These are phyloP conservation scores for Aromia moschata DNA, from an alignment of 2,888 invertebrate species.

Conservation along the genomic window DNA sequence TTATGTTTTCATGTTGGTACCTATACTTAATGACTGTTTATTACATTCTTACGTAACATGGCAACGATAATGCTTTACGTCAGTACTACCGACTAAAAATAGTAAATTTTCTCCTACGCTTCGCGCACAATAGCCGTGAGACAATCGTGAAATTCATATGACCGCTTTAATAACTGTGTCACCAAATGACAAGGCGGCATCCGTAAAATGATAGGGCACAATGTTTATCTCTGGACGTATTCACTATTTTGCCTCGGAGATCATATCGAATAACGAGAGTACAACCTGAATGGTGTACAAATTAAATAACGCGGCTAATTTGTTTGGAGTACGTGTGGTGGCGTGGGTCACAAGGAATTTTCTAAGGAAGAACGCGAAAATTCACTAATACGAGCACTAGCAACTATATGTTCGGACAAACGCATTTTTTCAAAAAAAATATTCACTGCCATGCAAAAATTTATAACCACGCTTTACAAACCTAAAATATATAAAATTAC, in stretches of 20 bases:
- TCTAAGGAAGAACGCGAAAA: too few species aligned
- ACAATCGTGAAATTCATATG: constrained; percentile 43
- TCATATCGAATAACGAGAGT: background rate
- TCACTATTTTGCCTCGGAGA: constrained; percentile 8
- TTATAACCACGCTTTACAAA: too few species aligned
- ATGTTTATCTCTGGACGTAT: constrained; percentile 9
- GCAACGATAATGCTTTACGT: background rate
- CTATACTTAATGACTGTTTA: too few species aligned
- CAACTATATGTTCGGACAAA: too few species aligned
- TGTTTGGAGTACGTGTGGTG: constrained; percentile 5
- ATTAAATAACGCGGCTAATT: constrained; percentile 2
- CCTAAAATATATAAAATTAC: too few species aligned
- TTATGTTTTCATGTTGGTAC: too few species aligned
- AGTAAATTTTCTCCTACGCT: constrained; percentile 17
- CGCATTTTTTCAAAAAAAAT: too few species aligned
- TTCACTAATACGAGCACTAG: too few species aligned
- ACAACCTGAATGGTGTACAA: background rate
- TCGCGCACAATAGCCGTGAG: constrained; percentile 40
- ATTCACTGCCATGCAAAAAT: too few species aligned
- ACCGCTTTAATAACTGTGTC: constrained; percentile 48
- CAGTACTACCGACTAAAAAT: constrained; percentile 9
- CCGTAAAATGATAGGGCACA: constrained; percentile 21
- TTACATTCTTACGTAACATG: too few species aligned
- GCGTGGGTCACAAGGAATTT: too few species aligned
- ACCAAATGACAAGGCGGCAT: constrained; percentile 47